A percentile compares a stretch with the other conserved stretches of the same genome.
Conservation (phyloP, 2,888 invertebrate genomes). For the Leptopilina syphax region DNA sequence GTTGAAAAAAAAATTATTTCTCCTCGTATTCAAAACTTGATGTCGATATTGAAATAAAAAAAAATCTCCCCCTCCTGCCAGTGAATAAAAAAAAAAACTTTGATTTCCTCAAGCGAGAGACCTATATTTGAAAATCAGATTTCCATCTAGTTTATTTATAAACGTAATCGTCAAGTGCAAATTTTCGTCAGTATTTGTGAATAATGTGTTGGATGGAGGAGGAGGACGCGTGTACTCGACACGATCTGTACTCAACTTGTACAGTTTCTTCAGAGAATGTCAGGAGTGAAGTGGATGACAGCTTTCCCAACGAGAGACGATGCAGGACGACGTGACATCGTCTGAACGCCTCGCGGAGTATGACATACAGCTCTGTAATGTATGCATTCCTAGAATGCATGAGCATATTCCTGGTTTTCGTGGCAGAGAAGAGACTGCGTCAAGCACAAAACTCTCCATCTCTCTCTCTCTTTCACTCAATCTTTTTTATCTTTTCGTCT, state of each 20-base stretch:
- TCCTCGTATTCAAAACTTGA: no score
- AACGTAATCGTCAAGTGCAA: not conserved
- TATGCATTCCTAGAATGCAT: slow-evolving; percentile 29
- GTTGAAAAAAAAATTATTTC: no score
- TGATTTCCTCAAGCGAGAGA: no score
- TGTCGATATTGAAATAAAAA: no score
- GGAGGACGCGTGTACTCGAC: not conserved
- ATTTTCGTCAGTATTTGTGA: not conserved
- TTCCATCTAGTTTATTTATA: not conserved
- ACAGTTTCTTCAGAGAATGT: slow-evolving; percentile 14
- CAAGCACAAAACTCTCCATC: slow-evolving; percentile 8
- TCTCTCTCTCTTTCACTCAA: not conserved
- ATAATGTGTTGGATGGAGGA: not conserved
- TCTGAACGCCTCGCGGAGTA: slow-evolving; percentile 23
- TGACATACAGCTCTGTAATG: slow-evolving; percentile 31
- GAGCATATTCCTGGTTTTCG: slow-evolving; percentile 33
- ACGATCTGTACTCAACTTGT: slow-evolving; percentile 8
- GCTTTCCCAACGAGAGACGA: slow-evolving; percentile 28
- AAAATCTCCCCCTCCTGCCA: no score
- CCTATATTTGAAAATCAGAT: not conserved
- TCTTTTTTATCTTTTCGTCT: not conserved
- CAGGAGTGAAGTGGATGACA: slow-evolving; percentile 30
- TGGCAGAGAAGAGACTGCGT: slow-evolving; percentile 29
- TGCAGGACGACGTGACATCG: slow-evolving; percentile 17
- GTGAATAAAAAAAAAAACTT: no score